Conservation (phyloP, 1,140 invertebrate genomes). For the Maniola jurtina region DNA sequence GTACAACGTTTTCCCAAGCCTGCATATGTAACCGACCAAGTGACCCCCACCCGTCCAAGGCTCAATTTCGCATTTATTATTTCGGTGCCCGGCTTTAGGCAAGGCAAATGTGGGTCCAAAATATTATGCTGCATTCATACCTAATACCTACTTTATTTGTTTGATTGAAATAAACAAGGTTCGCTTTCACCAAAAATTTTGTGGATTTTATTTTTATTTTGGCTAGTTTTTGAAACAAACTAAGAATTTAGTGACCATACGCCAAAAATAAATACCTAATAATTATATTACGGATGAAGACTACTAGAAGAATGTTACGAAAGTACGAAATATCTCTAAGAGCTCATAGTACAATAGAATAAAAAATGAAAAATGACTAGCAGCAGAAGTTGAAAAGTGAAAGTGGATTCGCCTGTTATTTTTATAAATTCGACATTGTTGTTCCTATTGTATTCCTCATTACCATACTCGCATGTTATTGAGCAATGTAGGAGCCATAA, state of each 20-base stretch:
- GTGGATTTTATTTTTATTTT: too few species aligned
- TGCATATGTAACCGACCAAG: conserved; percentile 22
- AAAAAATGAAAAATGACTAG: conserved; percentile 59
- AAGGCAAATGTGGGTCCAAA: conserved; percentile 12
- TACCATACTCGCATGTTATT: conserved; percentile 45
- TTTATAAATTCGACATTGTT: conserved; percentile 70
- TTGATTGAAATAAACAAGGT: too few species aligned
- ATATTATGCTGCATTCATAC: background rate
- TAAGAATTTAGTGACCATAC: too few species aligned
- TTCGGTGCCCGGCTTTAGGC: conserved; percentile 15
- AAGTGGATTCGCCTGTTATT: conserved; percentile 70
- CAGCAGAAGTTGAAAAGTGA: conserved; percentile 66
- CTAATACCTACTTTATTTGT: too few species aligned
- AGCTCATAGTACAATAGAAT: background rate
- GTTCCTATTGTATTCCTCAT: conserved; percentile 58
- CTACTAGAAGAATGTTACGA: too few species aligned
- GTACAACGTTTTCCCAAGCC: conserved; percentile 31
- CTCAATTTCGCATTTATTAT: conserved; percentile 36
- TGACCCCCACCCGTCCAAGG: conserved; percentile 23
- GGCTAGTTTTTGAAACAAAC: too few species aligned
- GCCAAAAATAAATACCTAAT: too few species aligned
- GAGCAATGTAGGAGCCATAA: background rate
- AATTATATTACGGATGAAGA: too few species aligned
- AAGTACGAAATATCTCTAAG: too few species aligned
- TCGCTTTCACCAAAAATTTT: too few species aligned